Conservation (phyloP, 2,113 vertebrate genomes). For the Serinus canaria region DNA sequence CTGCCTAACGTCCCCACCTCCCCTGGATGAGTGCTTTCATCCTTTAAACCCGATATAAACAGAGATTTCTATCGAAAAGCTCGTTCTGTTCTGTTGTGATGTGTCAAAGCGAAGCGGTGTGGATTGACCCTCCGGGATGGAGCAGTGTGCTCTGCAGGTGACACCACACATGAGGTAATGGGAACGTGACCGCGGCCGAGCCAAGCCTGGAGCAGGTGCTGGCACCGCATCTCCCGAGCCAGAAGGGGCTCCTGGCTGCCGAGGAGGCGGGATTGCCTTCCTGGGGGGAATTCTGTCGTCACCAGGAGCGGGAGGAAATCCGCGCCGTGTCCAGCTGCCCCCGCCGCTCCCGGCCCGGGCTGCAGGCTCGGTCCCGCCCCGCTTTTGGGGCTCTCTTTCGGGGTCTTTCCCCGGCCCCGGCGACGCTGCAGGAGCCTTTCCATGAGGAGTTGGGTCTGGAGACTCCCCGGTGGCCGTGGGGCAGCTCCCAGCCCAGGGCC, state of each 20-base stretch:
- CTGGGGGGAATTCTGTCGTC: not conserved
- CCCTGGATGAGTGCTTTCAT: not conserved
- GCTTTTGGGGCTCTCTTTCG: rapidly evolving
- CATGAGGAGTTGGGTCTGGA: not conserved
- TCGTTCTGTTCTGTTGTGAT: rapidly evolving
- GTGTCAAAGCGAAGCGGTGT: rapidly evolving
- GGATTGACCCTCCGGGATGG: rapidly evolving
- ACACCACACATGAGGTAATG: not conserved
- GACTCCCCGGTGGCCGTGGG: rapidly evolving
- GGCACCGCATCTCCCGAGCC: not conserved
- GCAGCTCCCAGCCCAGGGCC: not conserved
- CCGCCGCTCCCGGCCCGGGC: not conserved
- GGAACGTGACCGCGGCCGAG: not conserved
- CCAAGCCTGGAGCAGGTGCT: not conserved
- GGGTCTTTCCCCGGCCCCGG: not conserved
- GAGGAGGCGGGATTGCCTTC: slow-evolving; percentile 21
- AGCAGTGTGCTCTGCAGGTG: not conserved
- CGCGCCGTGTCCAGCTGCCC: not conserved
- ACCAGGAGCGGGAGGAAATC: not conserved
- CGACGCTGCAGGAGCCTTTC: not conserved
- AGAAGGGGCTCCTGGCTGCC: slow-evolving; percentile 15
- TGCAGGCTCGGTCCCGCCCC: not conserved
- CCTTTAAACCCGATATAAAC: not conserved
- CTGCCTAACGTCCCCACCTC: rapidly evolving
- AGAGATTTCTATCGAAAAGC: not conserved